Evolutionary conservation across 2,888 invertebrate genomes (phyloP).

Genomic region (Hypselothyrea guttata): DNA sequence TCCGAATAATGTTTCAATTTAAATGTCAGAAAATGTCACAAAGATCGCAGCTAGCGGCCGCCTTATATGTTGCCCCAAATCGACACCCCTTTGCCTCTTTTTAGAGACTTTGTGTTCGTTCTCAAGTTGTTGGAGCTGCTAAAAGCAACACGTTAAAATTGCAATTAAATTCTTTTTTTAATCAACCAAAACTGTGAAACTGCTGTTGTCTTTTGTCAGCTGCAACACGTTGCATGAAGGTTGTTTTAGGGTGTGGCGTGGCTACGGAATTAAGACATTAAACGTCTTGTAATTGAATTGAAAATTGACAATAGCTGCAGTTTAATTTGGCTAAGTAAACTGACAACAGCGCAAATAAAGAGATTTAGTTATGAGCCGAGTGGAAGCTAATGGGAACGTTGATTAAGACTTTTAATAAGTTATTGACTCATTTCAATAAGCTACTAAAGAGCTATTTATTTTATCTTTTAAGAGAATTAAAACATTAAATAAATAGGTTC

Average conservation of each 20-base stretch:
- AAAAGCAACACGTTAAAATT: slow-evolving; percentile 49
- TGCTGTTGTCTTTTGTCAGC: too few species aligned
- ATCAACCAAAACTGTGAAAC: too few species aligned
- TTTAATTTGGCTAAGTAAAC: too few species aligned
- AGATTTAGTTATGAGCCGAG: too few species aligned
- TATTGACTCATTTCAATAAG: too few species aligned
- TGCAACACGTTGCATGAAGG: too few species aligned
- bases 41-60: slow-evolving; percentile 35
- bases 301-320: not conserved
- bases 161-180: slow-evolving; percentile 45
- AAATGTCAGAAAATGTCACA: slow-evolving; percentile 61
- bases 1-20: slow-evolving; percentile 28
- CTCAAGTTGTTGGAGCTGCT: slow-evolving; percentile 25
- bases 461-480: too few species aligned
- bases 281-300: slow-evolving; percentile 3
- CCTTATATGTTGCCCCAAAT: slow-evolving; percentile 9
- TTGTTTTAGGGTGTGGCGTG: not conserved
- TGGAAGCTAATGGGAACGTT: too few species aligned
- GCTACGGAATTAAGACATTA: slow-evolving; percentile 2
- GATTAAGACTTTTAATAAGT: too few species aligned
- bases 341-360: too few species aligned
- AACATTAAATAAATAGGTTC: too few species aligned
- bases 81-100: not conserved
- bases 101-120: slow-evolving; percentile 19
- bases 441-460: too few species aligned